phyloP scores from a whole-genome alignment of 2,888 invertebrate genomes.

The Cantharis nigra region DNA sequence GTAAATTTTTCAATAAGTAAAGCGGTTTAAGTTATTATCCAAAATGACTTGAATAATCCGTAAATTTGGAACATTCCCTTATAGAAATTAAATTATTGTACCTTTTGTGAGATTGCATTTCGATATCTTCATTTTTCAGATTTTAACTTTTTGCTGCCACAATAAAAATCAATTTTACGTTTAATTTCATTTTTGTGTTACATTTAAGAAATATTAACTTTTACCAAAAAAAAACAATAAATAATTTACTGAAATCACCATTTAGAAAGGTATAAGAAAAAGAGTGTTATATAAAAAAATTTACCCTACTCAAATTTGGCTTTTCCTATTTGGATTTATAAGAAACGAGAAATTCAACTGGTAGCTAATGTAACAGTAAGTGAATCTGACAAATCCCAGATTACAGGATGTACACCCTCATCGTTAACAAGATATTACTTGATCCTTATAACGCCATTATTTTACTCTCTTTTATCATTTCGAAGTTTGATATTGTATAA shows the following conservation, averaged over 20 bases:
- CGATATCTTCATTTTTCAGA: too few species aligned
- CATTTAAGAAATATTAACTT: not conserved
- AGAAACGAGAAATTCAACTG: constrained; percentile 13
- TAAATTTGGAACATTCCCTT: too few species aligned
- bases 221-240: not conserved
- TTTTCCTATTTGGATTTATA: not conserved
- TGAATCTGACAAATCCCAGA: constrained; percentile 31
- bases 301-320: not conserved
- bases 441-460: constrained; percentile 26
- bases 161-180: not conserved
- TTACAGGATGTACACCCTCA: constrained; percentile 30
- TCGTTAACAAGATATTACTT: constrained; percentile 28
- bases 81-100: too few species aligned
- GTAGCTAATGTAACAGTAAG: constrained; percentile 19
- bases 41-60: too few species aligned
- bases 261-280: not conserved
- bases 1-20: too few species aligned
- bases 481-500: not conserved
- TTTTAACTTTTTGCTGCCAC: too few species aligned
- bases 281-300: not conserved
- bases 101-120: too few species aligned
- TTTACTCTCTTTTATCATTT: not conserved
- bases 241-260: not conserved
- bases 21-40: too few species aligned
- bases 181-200: not conserved